phyloP scores from a whole-genome alignment of 64 coral and sea anemone genomes.

The Pocillopora damicornis region DNA sequence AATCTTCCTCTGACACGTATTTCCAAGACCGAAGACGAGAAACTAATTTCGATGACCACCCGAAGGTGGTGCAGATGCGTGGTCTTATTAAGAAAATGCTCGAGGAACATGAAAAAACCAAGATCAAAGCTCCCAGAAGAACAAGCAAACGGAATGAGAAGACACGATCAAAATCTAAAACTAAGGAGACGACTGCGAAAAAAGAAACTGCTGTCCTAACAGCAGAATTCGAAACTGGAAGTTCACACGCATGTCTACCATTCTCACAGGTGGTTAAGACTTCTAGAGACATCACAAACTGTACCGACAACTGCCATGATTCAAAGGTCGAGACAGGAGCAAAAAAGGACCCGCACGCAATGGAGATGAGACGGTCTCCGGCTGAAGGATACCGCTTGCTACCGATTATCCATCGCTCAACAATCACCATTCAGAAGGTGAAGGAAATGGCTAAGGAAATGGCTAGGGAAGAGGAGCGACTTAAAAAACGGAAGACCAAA shows the following conservation, averaged over 20 bases:
- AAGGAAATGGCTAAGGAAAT: background rate
- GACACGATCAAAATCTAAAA: background rate
- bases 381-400: too few species aligned
- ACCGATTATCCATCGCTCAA: background rate
- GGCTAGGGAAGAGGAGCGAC: background rate
- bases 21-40: background rate
- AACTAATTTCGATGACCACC: background rate
- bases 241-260: background rate
- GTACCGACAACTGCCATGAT: too few species aligned
- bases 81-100: background rate
- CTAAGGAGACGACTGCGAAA: background rate
- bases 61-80: background rate
- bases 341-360: too few species aligned
- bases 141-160: background rate
- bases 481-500: background rate
- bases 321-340: too few species aligned
- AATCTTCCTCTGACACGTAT: background rate
- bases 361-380: too few species aligned
- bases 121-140: background rate
- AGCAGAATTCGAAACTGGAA: background rate
- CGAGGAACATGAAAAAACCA: background rate
- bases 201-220: background rate
- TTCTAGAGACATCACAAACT: too few species aligned
- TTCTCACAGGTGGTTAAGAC: background rate
- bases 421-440: background rate